Evolutionary conservation across 2,797 vertebrate genomes (phyloP).

Genomic region (Liasis olivaceus): DNA sequence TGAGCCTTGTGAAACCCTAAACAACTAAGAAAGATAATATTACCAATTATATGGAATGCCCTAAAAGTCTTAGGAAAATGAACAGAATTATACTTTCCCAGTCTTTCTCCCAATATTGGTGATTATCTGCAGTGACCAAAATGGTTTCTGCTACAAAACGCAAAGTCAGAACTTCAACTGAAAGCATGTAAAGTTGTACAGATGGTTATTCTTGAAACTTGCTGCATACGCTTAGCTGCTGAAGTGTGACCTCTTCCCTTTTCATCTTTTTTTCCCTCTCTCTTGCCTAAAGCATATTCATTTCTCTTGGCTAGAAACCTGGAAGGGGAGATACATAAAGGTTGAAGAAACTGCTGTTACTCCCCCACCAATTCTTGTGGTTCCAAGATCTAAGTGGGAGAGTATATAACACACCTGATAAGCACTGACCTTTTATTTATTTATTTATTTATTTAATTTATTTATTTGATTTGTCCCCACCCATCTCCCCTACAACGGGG

Average conservation of each 20-base stretch:
- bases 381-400: not conserved
- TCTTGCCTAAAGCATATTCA: not conserved
- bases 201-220: not conserved
- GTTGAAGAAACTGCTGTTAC: not conserved
- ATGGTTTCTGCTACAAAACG: not conserved
- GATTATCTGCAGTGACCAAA: not conserved
- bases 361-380: not conserved
- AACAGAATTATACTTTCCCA: not conserved
- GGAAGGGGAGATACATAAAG: not conserved
- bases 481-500: no score
- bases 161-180: not conserved
- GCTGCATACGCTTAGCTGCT: not conserved
- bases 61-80: not conserved
- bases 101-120: not conserved
- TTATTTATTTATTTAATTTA: no score
- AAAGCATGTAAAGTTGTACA: not conserved
- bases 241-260: not conserved
- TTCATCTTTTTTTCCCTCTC: not conserved
- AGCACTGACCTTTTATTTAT: no score
- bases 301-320: not conserved
- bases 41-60: not conserved
- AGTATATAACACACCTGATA: not conserved
- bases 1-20: not conserved
- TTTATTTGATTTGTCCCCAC: no score
- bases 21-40: not conserved